A percentile compares a stretch with the other conserved stretches of the same genome.
Evolutionary conservation across 2,113 vertebrate genomes (phyloP).

Genomic region (Pseudorhombus dupliciocellatus): DNA sequence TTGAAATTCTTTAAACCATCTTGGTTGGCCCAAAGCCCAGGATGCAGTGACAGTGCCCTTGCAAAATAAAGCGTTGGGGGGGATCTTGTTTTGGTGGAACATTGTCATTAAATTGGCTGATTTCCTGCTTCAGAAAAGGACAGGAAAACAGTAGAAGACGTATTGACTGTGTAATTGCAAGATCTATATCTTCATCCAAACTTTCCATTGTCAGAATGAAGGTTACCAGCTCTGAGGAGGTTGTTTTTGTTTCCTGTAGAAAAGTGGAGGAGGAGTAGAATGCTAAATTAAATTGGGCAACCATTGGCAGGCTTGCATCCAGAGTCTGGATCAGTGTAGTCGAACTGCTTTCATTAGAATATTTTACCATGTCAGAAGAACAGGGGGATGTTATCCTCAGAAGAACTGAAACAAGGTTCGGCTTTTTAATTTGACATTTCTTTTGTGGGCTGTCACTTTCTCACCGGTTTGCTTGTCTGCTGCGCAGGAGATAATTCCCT

Average conservation of each 20-base stretch:
- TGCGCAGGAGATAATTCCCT: constrained; percentile 14
- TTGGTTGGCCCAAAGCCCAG: not conserved
- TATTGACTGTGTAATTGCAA: not conserved
- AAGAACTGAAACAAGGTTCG: constrained; percentile 1
- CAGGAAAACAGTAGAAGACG: not conserved
- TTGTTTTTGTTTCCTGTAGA: not conserved
- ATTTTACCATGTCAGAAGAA: not conserved
- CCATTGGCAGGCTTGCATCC: not conserved
- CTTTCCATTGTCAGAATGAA: not conserved
- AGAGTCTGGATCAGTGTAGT: not conserved
- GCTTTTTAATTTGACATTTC: constrained; percentile 30
- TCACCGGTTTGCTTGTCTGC: constrained; percentile 19
- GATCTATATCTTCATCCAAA: not conserved
- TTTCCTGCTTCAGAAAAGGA: not conserved
- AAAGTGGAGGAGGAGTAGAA: not conserved
- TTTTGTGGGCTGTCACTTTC: constrained; percentile 19
- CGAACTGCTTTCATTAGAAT: not conserved
- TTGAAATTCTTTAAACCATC: not conserved
- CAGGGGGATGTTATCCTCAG: not conserved
- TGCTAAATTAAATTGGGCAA: too few species aligned
- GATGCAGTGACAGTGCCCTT: not conserved
- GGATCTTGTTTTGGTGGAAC: not conserved
- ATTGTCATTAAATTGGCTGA: not conserved
- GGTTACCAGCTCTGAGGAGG: not conserved
- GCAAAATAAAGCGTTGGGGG: not conserved